Conservation (phyloP, 92 coral and sea anemone genomes). For the Plumapathes pennacea region DNA sequence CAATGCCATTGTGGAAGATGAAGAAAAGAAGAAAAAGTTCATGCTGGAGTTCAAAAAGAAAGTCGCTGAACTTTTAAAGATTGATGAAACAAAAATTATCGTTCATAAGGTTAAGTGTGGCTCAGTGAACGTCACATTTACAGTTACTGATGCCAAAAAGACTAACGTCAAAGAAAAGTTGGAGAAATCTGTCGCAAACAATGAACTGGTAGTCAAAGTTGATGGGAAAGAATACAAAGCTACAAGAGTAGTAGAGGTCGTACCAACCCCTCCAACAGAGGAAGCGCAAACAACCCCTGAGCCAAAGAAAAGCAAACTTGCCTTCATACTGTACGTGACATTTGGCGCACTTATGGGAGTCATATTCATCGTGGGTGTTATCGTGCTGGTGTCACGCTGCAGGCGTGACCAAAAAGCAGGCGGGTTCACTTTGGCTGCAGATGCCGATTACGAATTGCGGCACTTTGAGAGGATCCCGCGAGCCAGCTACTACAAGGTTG, state of each 20-base stretch:
- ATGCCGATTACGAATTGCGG: slow-evolving; percentile 67
- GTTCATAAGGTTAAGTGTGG: slow-evolving; percentile 55
- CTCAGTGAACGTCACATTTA: slow-evolving; percentile 66
- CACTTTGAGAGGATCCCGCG: slow-evolving; percentile 65
- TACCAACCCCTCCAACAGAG: slow-evolving; percentile 11
- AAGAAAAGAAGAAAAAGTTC: slow-evolving; percentile 13
- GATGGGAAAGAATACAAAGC: slow-evolving; percentile 40
- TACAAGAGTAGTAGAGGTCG: slow-evolving; percentile 25
- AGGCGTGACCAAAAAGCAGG: slow-evolving; percentile 68
- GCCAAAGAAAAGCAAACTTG: slow-evolving; percentile 30
- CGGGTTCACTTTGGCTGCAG: slow-evolving; percentile 47
- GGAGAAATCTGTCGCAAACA: slow-evolving; percentile 27
- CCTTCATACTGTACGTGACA: slow-evolving; percentile 69
- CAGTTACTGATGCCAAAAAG: slow-evolving; percentile 41
- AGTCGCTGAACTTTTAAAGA: slow-evolving; percentile 13
- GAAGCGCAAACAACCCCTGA: slow-evolving; percentile 14
- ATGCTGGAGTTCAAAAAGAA: slow-evolving; percentile 4
- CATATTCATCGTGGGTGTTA: slow-evolving; percentile 69
- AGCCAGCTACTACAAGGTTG: slow-evolving; percentile 42
- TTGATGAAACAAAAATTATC: slow-evolving; percentile 15
- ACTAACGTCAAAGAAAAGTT: slow-evolving; percentile 33
- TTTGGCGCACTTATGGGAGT: slow-evolving; percentile 81
- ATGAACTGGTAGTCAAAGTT: slow-evolving; percentile 25
- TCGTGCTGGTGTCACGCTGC: slow-evolving; percentile 64
- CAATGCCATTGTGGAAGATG: slow-evolving; percentile 8